Evolutionary conservation across 2,113 vertebrate species (phyloP).

Genomic region (Gadus macrocephalus): DNA sequence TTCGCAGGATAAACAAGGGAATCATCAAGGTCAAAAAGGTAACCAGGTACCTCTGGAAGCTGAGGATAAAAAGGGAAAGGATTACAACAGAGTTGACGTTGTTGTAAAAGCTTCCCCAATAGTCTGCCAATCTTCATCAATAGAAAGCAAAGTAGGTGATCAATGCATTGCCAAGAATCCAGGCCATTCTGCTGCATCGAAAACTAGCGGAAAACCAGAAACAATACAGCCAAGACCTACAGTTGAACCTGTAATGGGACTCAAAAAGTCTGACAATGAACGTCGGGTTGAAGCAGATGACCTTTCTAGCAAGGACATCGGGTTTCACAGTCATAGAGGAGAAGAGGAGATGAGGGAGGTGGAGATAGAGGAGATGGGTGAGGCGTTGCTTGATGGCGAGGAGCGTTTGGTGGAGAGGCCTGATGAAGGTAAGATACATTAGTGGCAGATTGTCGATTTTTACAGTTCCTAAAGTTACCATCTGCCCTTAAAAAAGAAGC

Average conservation of each 20-base stretch:
- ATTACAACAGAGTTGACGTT: no score
- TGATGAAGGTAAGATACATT: constrained; percentile 34
- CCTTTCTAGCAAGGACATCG: not conserved
- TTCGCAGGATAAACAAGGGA: not conserved
- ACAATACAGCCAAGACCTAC: not conserved
- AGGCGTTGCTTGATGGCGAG: no score
- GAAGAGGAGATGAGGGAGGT: no score
- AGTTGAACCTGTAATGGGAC: not conserved
- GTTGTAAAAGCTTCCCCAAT: not conserved
- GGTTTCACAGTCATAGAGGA: no score
- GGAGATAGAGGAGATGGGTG: constrained; percentile 6
- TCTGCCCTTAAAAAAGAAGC: no score
- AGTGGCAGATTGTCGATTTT: not conserved
- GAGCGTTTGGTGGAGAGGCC: not conserved
- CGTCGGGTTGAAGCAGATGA: not conserved
- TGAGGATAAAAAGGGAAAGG: no score
- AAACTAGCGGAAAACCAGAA: not conserved
- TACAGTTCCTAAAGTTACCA: no score
- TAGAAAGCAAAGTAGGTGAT: not conserved
- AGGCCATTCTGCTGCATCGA: not conserved
- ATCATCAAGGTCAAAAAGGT: not conserved
- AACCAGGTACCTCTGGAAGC: no score
- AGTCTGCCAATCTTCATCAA: not conserved
- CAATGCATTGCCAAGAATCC: not conserved
- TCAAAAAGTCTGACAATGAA: not conserved